Evolutionary conservation across 2,797 vertebrate genomes (phyloP).

Genomic region (Aratinga solstitialis): DNA sequence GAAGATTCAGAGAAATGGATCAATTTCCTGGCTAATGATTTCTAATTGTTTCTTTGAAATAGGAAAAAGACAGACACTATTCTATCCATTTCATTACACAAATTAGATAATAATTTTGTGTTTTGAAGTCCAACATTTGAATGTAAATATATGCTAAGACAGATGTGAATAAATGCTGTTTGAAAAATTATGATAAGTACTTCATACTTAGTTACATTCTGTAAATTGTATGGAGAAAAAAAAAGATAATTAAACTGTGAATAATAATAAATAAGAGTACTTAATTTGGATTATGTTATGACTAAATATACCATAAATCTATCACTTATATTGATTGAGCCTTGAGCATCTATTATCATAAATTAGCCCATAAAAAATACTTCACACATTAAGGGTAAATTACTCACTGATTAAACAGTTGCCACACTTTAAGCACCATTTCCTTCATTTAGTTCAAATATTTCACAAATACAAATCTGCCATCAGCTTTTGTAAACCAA

Average conservation of each 20-base stretch:
- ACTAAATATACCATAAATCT: constrained; percentile 40
- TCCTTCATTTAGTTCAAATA: constrained; percentile 49
- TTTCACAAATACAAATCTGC: constrained; percentile 40
- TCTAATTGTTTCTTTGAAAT: background rate
- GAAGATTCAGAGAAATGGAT: background rate
- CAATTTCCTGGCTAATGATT: background rate
- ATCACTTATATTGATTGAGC: constrained; percentile 26
- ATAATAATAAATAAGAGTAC: constrained; percentile 42
- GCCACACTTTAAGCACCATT: constrained; percentile 26
- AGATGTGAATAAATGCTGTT: background rate
- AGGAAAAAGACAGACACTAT: background rate
- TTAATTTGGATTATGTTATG: constrained; percentile 15
- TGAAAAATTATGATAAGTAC: background rate
- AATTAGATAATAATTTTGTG: background rate
- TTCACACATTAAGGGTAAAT: constrained; percentile 50
- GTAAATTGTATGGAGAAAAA: background rate
- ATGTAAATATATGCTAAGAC: background rate
- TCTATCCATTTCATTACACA: background rate
- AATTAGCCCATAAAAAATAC: constrained; percentile 39
- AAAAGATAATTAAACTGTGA: background rate
- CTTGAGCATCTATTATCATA: constrained; percentile 39
- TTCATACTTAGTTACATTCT: background rate
- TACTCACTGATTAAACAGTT: constrained; percentile 53
- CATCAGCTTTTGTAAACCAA: constrained; percentile 27
- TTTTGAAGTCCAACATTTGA: constrained; percentile 12